These are phyloP conservation scores for Ascaphus truei DNA, from an alignment of 2,113 vertebrate species.

Conservation along the genomic window DNA sequence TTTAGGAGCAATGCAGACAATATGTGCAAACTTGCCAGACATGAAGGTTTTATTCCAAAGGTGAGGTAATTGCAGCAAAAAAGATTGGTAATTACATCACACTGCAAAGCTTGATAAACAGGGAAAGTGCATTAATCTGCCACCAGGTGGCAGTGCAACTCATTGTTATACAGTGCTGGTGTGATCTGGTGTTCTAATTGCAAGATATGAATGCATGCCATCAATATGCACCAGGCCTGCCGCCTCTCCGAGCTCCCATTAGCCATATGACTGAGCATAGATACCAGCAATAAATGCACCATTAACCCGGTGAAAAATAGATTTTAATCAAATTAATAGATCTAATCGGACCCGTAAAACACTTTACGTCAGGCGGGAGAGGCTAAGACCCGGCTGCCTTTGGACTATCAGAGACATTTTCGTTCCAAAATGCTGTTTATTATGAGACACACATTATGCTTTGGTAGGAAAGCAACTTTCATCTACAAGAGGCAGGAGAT, in stretches of 20 bases:
- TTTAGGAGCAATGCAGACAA: background rate
- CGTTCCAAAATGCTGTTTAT: constrained; percentile 28
- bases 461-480: constrained; percentile 17
- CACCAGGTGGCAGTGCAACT: background rate
- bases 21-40: background rate
- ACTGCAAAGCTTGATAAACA: no score
- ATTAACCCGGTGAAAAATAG: constrained; percentile 27
- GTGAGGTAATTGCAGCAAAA: background rate
- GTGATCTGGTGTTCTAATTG: constrained; percentile 18
- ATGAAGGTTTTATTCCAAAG: background rate
- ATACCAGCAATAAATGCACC: constrained; percentile 27
- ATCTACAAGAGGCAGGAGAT: constrained; percentile 22
- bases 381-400: background rate
- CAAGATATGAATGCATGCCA: constrained; percentile 32
- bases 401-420: constrained; percentile 16
- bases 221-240: constrained; percentile 40
- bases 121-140: background rate
- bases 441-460: constrained; percentile 9
- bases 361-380: background rate
- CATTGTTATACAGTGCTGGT: background rate
- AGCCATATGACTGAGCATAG: constrained; percentile 34
- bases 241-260: constrained; percentile 26
- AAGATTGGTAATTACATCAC: background rate
- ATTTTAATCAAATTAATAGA: constrained; percentile 36
- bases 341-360: constrained; percentile 40